These are phyloP conservation scores for Chelon labrosus DNA, from an alignment of 2,797 vertebrate genomes.

Conservation along the genomic window DNA sequence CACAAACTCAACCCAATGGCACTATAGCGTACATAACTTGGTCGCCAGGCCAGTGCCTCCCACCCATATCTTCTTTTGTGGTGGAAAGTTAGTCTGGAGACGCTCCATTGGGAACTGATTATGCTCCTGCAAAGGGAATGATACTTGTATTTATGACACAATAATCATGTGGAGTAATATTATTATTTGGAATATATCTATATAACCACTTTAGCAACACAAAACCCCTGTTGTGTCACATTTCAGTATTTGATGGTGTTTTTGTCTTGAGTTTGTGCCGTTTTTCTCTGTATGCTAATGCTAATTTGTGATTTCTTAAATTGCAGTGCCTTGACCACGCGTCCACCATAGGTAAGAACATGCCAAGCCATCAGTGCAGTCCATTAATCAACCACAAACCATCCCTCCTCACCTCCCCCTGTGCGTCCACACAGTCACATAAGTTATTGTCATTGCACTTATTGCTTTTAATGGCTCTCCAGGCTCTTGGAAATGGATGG, in stretches of 20 bases:
- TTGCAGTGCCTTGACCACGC: not conserved
- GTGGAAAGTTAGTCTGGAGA: no score
- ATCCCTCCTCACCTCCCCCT: not conserved
- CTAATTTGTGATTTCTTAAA: not conserved
- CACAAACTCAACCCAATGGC: no score
- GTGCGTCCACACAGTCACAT: not conserved
- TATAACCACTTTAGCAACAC: no score
- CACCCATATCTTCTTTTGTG: no score
- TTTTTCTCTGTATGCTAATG: not conserved
- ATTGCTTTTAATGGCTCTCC: not conserved
- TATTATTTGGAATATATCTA: no score
- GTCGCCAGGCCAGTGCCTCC: no score
- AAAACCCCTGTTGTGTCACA: not conserved
- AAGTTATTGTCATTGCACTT: constrained; percentile 4
- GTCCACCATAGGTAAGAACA: not conserved
- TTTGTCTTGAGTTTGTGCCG: not conserved
- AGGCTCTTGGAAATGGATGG: not conserved
- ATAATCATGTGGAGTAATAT: no score
- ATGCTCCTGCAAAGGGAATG: no score
- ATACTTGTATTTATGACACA: no score
- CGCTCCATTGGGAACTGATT: no score
- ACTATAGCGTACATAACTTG: no score
- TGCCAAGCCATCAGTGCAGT: not conserved
- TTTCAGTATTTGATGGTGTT: not conserved
- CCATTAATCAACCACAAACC: not conserved